Base-by-base conservation (phyloP, 2,888 invertebrate genomes). In the Chrysolina americana region DNA sequence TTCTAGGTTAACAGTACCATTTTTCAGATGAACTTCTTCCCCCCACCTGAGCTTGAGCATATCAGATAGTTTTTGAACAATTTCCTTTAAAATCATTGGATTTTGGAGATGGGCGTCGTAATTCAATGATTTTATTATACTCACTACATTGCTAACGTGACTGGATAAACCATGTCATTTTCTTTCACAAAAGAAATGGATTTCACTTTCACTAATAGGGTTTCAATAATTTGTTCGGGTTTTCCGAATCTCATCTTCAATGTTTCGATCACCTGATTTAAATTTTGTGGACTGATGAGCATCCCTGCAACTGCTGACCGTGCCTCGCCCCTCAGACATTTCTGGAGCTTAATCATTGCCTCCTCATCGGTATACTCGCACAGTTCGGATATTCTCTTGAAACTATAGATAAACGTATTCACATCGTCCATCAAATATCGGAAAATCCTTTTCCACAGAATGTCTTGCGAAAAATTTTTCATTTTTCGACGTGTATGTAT, bases 351-450 rank as follows among this genome's bases (percentile, higher is more conserved):
- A 4, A 50, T n/a, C 17, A 50, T 50, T 17, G 17, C n/a, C 17
- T 50, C 50, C 10, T 50, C 50, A 50, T 50, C 50, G n/a, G 50
- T 50, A 50, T 50, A 50, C 17, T 50, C 17, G n/a, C n/a, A n/a
- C n/a, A n/a, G n/a, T n/a, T n/a, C n/a, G n/a, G n/a, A n/a, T n/a
- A n/a, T n/a, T n/a, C n/a, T n/a, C n/a, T n/a, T n/a, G n/a, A n/a
- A n/a, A n/a, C n/a, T n/a, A n/a, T n/a, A n/a, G n/a, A n/a, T n/a
- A n/a, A n/a, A 28, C 28, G 28, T 28, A 28, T 50, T 50, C 50
- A n/a, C n/a, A 50, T 50, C 50, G n/a, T 50, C 50, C 17, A 8
- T 50, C 50, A 17, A 50, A 50, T 50, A 17, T 50, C 8, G 50
- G 5, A 50, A 50, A 50, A 19, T n/a, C n/a, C n/a, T n/a, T n/a